Conservation (phyloP, 2,797 vertebrate genomes). For the Diplodus sargus region DNA sequence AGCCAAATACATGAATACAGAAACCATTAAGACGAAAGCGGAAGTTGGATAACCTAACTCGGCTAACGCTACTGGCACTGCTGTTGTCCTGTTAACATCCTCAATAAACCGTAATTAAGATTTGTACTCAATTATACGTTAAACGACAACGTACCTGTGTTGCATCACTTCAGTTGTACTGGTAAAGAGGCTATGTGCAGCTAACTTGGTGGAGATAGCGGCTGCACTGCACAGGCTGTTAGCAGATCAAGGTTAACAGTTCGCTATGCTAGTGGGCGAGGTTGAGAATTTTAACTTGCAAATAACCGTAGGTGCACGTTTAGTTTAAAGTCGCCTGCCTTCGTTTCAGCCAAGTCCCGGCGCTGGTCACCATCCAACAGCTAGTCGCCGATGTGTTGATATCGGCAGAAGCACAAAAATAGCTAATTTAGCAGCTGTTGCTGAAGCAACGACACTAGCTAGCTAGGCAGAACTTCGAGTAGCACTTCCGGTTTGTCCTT, state of each 20-base stretch:
- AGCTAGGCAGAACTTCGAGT: neutral
- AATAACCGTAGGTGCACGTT: neutral
- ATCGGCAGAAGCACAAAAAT: neutral
- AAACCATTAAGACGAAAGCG: conserved; percentile 46
- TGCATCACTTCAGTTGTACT: conserved; percentile 37
- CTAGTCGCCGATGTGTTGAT: neutral
- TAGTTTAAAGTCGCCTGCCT: neutral
- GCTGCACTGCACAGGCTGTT: conserved; percentile 12
- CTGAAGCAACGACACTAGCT: conserved; percentile 16
- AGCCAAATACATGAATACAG: no score
- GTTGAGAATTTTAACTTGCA: neutral
- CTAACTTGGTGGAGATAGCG: neutral
- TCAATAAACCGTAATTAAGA: neutral
- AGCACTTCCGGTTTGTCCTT: conserved; percentile 52
- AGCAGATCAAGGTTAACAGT: conserved; percentile 3
- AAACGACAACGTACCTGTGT: conserved; percentile 42
- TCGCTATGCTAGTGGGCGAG: conserved; percentile 50
- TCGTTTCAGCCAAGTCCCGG: neutral
- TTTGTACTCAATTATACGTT: neutral
- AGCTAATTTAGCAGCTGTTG: neutral
- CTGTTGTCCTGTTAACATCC: neutral
- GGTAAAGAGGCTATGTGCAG: neutral
- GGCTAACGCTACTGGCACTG: conserved; percentile 2
- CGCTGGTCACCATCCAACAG: neutral
- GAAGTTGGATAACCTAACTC: conserved; percentile 43